Evolutionary conservation across 2,113 vertebrate species (phyloP).

Genomic region (Hippocampus guttulatus): DNA sequence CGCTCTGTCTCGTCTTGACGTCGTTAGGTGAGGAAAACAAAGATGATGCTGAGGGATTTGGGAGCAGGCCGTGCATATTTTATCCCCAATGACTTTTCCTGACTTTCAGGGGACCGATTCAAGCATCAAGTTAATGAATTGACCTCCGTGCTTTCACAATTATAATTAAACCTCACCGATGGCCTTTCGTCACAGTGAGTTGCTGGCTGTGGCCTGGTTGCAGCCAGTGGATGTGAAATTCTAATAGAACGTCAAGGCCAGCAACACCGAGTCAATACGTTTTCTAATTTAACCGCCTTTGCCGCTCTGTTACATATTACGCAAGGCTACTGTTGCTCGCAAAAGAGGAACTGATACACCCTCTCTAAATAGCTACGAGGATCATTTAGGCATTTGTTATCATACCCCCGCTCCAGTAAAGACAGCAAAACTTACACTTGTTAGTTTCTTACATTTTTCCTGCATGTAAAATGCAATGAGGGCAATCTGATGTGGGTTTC

Average conservation of each 20-base stretch:
- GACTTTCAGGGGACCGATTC: background rate
- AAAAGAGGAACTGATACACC: constrained; percentile 14
- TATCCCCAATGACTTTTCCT: constrained; percentile 1
- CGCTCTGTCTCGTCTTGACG: constrained; percentile 42
- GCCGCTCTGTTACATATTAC: constrained; percentile 42
- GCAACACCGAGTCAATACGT: constrained; percentile 47
- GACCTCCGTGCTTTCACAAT: background rate
- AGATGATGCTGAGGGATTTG: constrained; percentile 19
- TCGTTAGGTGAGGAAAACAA: constrained; percentile 44
- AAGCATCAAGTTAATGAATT: background rate
- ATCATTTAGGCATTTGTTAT: constrained; percentile 13
- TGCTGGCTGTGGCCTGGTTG: constrained; percentile 19
- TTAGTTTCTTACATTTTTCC: background rate
- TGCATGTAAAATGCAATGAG: background rate
- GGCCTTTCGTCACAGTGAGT: background rate
- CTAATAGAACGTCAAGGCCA: constrained; percentile 49
- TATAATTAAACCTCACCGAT: background rate
- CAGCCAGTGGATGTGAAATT: constrained; percentile 55
- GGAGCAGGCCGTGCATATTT: constrained; percentile 13
- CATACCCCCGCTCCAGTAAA: background rate
- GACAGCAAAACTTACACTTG: background rate
- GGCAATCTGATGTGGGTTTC: background rate
- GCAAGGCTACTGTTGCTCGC: constrained; percentile 37
- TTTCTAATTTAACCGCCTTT: constrained; percentile 55
- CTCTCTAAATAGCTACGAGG: constrained; percentile 20